phyloP scores from a whole-genome alignment of 2,797 vertebrate genomes.

The Delichon dasypus region DNA sequence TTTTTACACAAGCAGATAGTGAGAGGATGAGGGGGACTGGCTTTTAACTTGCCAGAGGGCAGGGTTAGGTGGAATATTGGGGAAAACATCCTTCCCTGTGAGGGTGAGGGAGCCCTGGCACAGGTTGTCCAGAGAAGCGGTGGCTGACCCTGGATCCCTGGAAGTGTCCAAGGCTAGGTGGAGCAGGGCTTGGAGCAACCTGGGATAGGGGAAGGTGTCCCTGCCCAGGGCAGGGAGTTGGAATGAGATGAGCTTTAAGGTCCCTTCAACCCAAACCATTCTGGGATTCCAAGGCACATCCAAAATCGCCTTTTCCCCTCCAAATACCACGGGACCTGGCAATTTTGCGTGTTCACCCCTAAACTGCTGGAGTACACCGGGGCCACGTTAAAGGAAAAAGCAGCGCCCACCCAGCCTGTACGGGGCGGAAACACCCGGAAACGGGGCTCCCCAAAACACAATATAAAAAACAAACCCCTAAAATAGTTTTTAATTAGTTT shows the following conservation, averaged over 20 bases:
- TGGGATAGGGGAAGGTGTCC: neutral
- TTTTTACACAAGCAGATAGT: neutral
- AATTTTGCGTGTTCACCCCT: fast-evolving
- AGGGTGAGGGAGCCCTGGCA: neutral
- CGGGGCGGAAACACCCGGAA: neutral
- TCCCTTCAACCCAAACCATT: neutral
- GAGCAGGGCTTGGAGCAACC: fast-evolving
- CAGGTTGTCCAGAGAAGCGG: neutral
- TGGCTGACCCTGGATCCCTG: neutral
- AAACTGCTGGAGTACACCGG: fast-evolving
- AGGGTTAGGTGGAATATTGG: neutral
- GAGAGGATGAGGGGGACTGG: neutral
- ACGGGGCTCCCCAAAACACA: neutral
- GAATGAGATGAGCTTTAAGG: neutral
- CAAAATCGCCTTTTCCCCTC: neutral
- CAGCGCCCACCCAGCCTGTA: fast-evolving
- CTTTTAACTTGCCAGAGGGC: neutral
- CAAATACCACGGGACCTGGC: fast-evolving
- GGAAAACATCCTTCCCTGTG: neutral
- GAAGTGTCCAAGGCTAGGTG: neutral
- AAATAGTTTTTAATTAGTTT: neutral
- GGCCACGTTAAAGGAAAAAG: neutral
- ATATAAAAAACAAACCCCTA: fast-evolving
- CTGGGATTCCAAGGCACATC: neutral
- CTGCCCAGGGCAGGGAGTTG: fast-evolving